Conservation (phyloP, 2,113 vertebrate genomes). For the Ctenomys sociabilis region DNA sequence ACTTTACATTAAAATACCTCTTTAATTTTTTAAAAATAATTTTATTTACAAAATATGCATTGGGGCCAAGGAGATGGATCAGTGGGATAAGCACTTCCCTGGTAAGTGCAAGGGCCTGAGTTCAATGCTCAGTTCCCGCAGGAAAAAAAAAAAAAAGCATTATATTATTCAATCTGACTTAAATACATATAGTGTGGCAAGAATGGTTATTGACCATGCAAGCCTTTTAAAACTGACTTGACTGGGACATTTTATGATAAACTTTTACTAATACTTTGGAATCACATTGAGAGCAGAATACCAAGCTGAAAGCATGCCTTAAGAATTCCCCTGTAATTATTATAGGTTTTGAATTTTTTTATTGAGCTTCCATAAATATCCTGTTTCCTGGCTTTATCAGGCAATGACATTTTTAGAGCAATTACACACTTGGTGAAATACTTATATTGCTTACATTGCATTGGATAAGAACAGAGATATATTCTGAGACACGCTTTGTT, state of each 20-base stretch:
- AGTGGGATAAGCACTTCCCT: no score
- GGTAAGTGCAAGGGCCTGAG: no score
- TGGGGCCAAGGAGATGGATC: no score
- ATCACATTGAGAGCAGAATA: neutral
- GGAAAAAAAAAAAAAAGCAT: no score
- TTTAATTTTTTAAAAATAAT: neutral
- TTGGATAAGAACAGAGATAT: neutral
- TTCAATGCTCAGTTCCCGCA: no score
- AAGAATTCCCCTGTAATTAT: neutral
- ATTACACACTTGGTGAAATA: neutral
- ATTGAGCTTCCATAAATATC: neutral
- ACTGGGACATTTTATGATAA: neutral
- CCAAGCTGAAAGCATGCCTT: neutral
- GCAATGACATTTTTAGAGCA: neutral
- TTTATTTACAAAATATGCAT: neutral
- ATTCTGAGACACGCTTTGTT: neutral
- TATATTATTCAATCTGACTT: no score
- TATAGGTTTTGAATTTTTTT: neutral
- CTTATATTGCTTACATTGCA: neutral
- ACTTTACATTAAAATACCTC: neutral
- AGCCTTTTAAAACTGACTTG: neutral
- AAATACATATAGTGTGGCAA: neutral
- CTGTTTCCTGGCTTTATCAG: neutral
- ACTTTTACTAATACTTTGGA: neutral
- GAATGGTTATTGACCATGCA: neutral